These are phyloP conservation scores for Melanotaenia boesemani DNA, from an alignment of 2,797 vertebrate genomes.

Conservation along the genomic window DNA sequence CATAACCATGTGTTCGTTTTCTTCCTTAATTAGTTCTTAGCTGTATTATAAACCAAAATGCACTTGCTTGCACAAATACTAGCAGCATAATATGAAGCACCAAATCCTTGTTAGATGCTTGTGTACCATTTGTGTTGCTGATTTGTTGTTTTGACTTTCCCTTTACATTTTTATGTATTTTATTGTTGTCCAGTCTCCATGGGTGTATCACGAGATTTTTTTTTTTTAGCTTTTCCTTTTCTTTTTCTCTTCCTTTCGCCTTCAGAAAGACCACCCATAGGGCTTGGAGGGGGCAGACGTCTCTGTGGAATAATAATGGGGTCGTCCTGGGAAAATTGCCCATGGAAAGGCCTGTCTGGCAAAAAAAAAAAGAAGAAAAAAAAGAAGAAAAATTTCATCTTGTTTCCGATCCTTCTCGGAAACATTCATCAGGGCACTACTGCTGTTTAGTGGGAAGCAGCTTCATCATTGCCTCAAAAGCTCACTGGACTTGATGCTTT, in stretches of 20 bases:
- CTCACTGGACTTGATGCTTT: no score
- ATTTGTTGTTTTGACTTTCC: constrained; percentile 43
- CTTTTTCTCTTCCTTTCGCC: constrained; percentile 76
- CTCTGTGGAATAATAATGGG: constrained; percentile 87
- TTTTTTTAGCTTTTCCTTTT: constrained; percentile 54
- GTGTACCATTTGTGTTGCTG: not conserved
- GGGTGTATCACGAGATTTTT: constrained; percentile 70
- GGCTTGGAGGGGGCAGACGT: constrained; percentile 81
- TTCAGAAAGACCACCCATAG: constrained; percentile 85
- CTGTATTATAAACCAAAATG: not conserved
- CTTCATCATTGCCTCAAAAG: constrained; percentile 25
- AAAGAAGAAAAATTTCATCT: constrained; percentile 80
- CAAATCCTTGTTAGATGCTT: constrained; percentile 5
- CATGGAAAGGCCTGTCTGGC: constrained; percentile 78
- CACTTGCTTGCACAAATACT: not conserved
- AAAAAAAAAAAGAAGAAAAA: constrained; percentile 40
- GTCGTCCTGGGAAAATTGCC: constrained; percentile 86
- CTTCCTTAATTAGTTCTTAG: not conserved
- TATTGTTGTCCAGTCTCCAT: constrained; percentile 73
- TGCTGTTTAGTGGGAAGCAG: constrained; percentile 66
- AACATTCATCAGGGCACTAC: constrained; percentile 80
- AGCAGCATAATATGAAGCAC: not conserved
- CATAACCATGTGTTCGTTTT: not conserved
- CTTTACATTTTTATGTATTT: constrained; percentile 71
- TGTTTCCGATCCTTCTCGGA: constrained; percentile 80